Base-by-base conservation (phyloP, 2,113 vertebrate species). In the Rhinolophus sinicus region DNA sequence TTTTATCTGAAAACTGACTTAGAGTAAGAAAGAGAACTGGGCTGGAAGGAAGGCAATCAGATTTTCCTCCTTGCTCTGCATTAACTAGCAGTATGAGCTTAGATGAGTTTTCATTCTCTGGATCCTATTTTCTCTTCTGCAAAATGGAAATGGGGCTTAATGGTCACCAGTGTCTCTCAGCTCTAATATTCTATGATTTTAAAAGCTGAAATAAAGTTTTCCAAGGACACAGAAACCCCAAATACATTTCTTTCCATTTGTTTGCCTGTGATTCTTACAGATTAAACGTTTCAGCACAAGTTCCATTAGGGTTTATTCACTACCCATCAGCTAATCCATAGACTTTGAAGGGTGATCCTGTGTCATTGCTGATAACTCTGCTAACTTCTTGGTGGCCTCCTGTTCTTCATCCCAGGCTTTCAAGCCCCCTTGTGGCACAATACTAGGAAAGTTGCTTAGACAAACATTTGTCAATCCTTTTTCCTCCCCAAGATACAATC, bases 281-380 rank as follows among this genome's bases (percentile, higher is more conserved):
- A 77, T 38, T 28, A 75, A 56, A 78, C 6, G 3, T 78, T 72
- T 83, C 33, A 88, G 26, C 65, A 87, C 13, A 50, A 8, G 8
- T 90, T 21, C 47, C 56, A 33, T 19, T 40, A 19, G 30, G 22
- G 38, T 83, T 93, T n/a, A 38, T 72, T 86, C 21, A 33, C 54
- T 47, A 14, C 10, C n/a, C 12, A 28, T 47, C 0, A 8, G 15
- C 19, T 10, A 40, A 87, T 19, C 18, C 0, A 1, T n/a, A 44
- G 21, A 47, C 10, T 4, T 44, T 60, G 58, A 15, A 65, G 18
- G 38, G 58, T 3, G 0, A 56, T 8, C 58, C 19, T 67, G 1
- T 24, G 13, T n/a, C 58, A 30, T 38, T 44, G 69, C 2, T 50
- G 38, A 60, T 21, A 64, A 33, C 2, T 69, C 21, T 38, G n/a